A percentile compares a stretch with the other conserved stretches of the same genome.
These are phyloP conservation scores for Sebastes miniatus DNA, from an alignment of 2,797 vertebrate genomes.

Conservation along the genomic window DNA sequence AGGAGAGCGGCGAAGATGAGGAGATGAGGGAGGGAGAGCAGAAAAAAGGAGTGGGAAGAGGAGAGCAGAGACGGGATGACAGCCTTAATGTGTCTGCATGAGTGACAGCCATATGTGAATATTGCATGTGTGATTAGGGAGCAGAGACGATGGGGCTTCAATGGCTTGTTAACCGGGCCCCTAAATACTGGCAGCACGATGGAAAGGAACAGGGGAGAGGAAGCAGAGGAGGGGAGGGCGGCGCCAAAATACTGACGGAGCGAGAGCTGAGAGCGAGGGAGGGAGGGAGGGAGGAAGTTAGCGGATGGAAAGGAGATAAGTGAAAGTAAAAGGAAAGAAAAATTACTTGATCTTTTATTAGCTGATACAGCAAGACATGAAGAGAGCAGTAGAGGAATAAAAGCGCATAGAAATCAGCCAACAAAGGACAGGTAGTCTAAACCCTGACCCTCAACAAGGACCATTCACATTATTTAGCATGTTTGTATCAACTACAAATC, in stretches of 20 bases:
- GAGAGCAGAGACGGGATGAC: slow-evolving; percentile 44
- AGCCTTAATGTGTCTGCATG: slow-evolving; percentile 56
- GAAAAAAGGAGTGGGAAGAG: slow-evolving; percentile 27
- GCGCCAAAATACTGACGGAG: slow-evolving; percentile 12
- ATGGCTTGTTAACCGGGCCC: slow-evolving; percentile 64
- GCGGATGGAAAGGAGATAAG: slow-evolving; percentile 3
- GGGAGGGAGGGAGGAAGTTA: not conserved
- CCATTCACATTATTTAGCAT: not conserved
- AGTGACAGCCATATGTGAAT: slow-evolving; percentile 69
- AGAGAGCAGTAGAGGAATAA: not conserved
- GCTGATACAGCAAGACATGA: slow-evolving; percentile 7
- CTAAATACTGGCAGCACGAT: slow-evolving; percentile 53
- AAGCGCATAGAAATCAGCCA: not conserved
- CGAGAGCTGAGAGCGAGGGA: slow-evolving; percentile 5
- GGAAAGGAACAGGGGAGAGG: slow-evolving; percentile 16
- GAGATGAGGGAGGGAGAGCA: slow-evolving; percentile 31
- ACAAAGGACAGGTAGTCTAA: not conserved
- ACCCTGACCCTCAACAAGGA: not conserved
- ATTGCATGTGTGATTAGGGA: slow-evolving; percentile 70
- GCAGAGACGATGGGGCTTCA: slow-evolving; percentile 63
- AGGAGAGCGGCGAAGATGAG: slow-evolving; percentile 35
- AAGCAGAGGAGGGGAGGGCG: slow-evolving; percentile 35
- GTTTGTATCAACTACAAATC: not conserved
- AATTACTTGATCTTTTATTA: slow-evolving; percentile 13
- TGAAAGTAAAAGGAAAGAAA: slow-evolving; percentile 9